Conservation (phyloP, 2,113 vertebrate genomes). For the Arenaria interpres region DNA sequence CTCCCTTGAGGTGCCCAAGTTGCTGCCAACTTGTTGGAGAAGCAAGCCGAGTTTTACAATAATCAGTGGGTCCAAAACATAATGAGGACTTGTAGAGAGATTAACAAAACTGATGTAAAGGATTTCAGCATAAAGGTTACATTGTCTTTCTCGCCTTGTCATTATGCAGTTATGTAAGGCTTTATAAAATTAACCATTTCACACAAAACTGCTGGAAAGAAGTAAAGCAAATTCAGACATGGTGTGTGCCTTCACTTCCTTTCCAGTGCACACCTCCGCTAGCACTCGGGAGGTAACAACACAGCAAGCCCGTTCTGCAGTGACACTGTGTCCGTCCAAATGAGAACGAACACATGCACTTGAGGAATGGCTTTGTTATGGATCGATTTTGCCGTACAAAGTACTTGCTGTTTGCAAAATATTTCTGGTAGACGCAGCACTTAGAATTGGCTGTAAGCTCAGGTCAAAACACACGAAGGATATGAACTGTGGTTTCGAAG, state of each 20-base stretch:
- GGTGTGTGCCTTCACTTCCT: not conserved
- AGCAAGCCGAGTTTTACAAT: not conserved
- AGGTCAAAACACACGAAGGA: not conserved
- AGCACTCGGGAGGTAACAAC: not conserved
- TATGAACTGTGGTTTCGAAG: not conserved
- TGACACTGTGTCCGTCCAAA: not conserved
- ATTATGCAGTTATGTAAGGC: slow-evolving; percentile 5
- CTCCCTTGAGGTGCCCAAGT: not conserved
- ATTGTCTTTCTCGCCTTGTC: not conserved
- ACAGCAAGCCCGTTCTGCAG: not conserved
- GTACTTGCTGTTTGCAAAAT: not conserved
- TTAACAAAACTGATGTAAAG: slow-evolving; percentile 20
- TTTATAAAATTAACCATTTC: slow-evolving; percentile 19
- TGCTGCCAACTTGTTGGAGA: not conserved
- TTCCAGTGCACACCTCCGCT: not conserved
- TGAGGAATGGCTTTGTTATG: not conserved
- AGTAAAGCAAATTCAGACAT: not conserved
- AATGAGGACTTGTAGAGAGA: not conserved
- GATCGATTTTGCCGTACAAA: not conserved
- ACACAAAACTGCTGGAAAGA: not conserved
- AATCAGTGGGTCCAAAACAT: not conserved
- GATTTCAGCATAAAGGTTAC: slow-evolving; percentile 29
- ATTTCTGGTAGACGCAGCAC: not conserved
- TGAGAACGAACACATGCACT: rapidly evolving
- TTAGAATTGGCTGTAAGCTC: not conserved